Conservation (phyloP, 2,113 vertebrate genomes). For the Noctilio leporinus region DNA sequence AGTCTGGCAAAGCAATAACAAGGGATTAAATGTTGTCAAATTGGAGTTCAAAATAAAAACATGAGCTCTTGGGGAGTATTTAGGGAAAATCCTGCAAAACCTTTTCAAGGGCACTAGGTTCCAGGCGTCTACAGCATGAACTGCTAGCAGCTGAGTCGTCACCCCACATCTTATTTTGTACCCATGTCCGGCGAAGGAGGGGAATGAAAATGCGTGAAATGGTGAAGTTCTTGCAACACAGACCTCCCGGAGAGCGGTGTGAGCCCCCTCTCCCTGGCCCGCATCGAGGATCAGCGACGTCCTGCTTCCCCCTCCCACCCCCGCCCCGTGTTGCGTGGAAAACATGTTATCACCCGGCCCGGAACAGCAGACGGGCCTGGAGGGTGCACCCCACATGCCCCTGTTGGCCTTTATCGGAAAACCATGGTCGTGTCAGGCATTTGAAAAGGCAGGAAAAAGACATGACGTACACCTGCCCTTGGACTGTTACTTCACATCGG, state of each 20-base stretch:
- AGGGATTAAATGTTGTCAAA: slow-evolving; percentile 75
- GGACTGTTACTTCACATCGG: background rate
- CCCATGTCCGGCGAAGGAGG: background rate
- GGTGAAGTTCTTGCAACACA: background rate
- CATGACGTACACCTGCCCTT: background rate
- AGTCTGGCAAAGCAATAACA: slow-evolving; percentile 72
- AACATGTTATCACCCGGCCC: background rate
- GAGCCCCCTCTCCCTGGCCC: background rate
- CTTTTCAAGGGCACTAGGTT: slow-evolving; percentile 54
- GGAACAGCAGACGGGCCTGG: background rate
- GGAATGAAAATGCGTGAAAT: background rate
- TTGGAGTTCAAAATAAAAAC: slow-evolving; percentile 64
- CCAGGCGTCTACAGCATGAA: slow-evolving; percentile 54
- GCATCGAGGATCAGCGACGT: rapidly evolving
- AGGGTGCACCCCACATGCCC: background rate
- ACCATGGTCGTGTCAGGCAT: background rate
- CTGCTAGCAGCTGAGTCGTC: slow-evolving; percentile 15
- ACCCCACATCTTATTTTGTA: background rate
- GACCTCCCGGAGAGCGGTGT: background rate
- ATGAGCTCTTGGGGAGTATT: slow-evolving; percentile 66
- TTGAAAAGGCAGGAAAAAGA: background rate
- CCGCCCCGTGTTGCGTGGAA: background rate
- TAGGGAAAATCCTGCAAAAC: slow-evolving; percentile 66
- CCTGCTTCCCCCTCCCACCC: background rate
- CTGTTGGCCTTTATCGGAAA: background rate